Evolutionary conservation across 2,888 invertebrate genomes (phyloP), one percentile per base, ranked within the genome.

Genomic region (Melanostoma mellinum): DNA sequence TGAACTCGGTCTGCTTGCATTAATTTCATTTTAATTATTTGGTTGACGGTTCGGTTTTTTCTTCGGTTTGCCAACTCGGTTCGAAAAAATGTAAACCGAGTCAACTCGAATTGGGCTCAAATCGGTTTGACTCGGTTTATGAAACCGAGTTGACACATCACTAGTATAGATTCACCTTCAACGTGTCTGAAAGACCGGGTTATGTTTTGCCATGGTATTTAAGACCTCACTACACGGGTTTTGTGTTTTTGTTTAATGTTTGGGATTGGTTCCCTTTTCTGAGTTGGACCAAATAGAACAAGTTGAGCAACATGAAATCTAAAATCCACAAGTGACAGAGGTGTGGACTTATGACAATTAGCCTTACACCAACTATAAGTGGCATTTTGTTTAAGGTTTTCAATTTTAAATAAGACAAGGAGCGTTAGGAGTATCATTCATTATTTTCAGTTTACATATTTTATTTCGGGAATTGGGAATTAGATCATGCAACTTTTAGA

Each of bases 321-420:
- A 56, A 71, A 71, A 79, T 79, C 55, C 79, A 84, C 68, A 78
- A 74, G 69, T 84, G 79, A 79, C 82, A 79, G 32, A 63, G 55
- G 79, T 71, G 79, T 79, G 79, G 79, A 79, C 79, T 84, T 73
- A 78, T 75, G 76, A 79, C 74, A 84, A 84, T 84, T 84, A 84
- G 75, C 48, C 48, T 58, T 69, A 48, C 68, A 56, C 58, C 20
- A 20, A 20, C 20, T 1, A 20, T 74, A 69, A 77, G 61, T 67
- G 61, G 72, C 30, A 72, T 35, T 63, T 68, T 50, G 20, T 33
- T 30, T 73, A 1, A 20, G 20, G 20, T 20, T 20, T 20, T 20
- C 20, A 20, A 20, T 20, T 33, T 30, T 9, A 63, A 63, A 48
- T 50, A 35, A 46, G 63, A 63, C 50, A 42, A 33, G 60, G n/a